Evolutionary conservation across 2,888 invertebrate genomes (phyloP), one percentile per base, ranked within the genome.

Genomic region (Fragum whitleyi): DNA sequence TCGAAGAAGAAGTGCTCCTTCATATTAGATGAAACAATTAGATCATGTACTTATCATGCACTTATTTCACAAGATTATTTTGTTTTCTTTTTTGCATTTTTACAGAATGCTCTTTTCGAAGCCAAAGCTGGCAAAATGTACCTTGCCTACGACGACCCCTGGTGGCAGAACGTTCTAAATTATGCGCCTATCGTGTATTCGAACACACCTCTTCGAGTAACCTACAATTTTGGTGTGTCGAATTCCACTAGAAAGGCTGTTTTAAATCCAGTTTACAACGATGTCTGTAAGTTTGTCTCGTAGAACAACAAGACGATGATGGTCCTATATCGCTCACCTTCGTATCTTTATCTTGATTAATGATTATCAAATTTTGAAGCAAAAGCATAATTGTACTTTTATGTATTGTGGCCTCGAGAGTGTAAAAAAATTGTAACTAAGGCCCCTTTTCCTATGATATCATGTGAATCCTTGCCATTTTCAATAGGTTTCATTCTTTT

Each of bases 221-320:
- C 79, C 0, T 74, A 68, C 26, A 71, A 83, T 26, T 79, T 61
- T 28, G 77, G 59, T n/a, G 59, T 61, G 21, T 83, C 74, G 14
- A n/a, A 29, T 51, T 42, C 57, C 2, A 57, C 73, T 0, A 74
- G 59, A 1, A 79, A 65, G 16, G 74, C 65, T 1, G 55, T 83
- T 7, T 21, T 83, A 29, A 68, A 77, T 39, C 55, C 57, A 6
- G 53, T 57, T 6, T 83, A 79, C 29, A 32, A 62, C 5, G 74
- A 79, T 59, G n/a, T 32, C 23, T 65, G 67, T 80, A 6, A 5
- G 57, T 53, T n/a, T n/a, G n/a, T n/a, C n/a, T n/a, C n/a, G n/a
- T n/a, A n/a, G 21, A 53, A 53, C 5, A 7, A 53, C 53, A 53
- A n/a, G 6, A 53, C 19, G 6, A 53, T 53, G 9, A 6, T 53